These are phyloP conservation scores for Helobdella robusta DNA, from an alignment of 2,888 invertebrate genomes.

Conservation along the genomic window DNA sequence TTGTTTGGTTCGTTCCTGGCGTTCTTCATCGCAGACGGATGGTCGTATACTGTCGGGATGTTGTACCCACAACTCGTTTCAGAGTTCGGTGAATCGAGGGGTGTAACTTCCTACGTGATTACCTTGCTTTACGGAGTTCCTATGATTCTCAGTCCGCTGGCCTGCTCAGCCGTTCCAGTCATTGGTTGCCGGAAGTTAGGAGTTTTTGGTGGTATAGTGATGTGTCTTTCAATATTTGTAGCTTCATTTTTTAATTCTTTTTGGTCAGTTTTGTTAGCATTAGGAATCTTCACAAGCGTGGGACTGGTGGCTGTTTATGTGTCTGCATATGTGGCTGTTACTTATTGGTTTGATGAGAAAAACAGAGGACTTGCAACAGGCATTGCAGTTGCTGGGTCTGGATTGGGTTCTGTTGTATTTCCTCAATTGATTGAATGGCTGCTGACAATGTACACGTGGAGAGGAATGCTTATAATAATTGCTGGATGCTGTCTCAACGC, in stretches of 20 bases:
- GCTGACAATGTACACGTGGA: slow-evolving; percentile 35
- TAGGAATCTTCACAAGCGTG: slow-evolving; percentile 33
- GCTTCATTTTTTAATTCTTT: slow-evolving; percentile 32
- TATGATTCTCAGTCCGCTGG: slow-evolving; percentile 33
- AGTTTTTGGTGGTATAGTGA: slow-evolving; percentile 33
- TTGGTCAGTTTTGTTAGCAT: slow-evolving; percentile 28
- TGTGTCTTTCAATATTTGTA: slow-evolving; percentile 29
- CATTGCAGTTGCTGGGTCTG: slow-evolving; percentile 38
- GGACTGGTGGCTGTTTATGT: slow-evolving; percentile 35
- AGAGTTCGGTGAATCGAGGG: slow-evolving; percentile 33
- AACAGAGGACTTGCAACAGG: slow-evolving; percentile 36
- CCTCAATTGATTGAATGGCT: slow-evolving; percentile 36
- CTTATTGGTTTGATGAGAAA: slow-evolving; percentile 35
- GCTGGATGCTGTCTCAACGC: slow-evolving; percentile 33
- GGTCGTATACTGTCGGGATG: slow-evolving; percentile 35
- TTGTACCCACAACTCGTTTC: slow-evolving; percentile 31
- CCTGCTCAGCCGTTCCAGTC: slow-evolving; percentile 32
- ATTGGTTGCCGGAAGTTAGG: slow-evolving; percentile 33
- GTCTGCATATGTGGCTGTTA: slow-evolving; percentile 33
- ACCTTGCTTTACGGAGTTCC: slow-evolving; percentile 36
- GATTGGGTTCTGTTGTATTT: slow-evolving; percentile 37
- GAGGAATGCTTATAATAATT: slow-evolving; percentile 36
- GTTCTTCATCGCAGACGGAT: slow-evolving; percentile 36
- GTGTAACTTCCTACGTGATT: slow-evolving; percentile 34
- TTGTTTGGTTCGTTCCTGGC: slow-evolving; percentile 33